These are phyloP conservation scores for Onychomys arenicola DNA, from an alignment of 2,797 vertebrate species.

Conservation along the genomic window DNA sequence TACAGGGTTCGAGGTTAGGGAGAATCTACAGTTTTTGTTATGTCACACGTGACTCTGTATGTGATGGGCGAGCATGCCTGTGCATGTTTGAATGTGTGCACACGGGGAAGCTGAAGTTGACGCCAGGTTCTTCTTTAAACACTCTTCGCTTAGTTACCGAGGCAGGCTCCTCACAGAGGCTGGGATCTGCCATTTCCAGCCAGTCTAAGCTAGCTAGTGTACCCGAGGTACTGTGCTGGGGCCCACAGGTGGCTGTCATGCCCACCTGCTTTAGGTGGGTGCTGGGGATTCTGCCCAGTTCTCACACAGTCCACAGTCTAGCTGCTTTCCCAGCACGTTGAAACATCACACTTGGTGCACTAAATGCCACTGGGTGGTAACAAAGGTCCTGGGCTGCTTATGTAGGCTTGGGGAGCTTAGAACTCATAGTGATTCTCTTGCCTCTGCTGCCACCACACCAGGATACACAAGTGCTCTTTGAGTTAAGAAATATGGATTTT, in stretches of 20 bases:
- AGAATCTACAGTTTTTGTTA: not conserved
- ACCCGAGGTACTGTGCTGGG: not conserved
- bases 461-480: not conserved
- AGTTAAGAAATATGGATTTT: slow-evolving; percentile 1
- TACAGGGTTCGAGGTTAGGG: slow-evolving; percentile 59
- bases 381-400: not conserved
- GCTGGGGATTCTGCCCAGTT: not conserved
- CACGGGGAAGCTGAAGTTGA: not conserved
- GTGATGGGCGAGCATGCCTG: not conserved
- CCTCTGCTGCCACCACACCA: not conserved
- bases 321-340: slow-evolving; percentile 60
- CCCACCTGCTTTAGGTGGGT: not conserved
- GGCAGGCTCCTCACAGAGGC: not conserved
- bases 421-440: too few relatives aligned
- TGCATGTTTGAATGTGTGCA: not conserved
- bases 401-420: not conserved
- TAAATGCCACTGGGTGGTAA: slow-evolving; percentile 7
- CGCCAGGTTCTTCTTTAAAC: not conserved
- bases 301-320: not conserved
- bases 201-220: not conserved
- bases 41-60: not conserved
- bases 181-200: not conserved
- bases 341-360: not conserved
- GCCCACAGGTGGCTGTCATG: not conserved
- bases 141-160: not conserved